Evolutionary conservation across 2,888 invertebrate genomes (phyloP), one percentile per base, ranked within the genome.

Genomic region (Camponotus fellah): DNA sequence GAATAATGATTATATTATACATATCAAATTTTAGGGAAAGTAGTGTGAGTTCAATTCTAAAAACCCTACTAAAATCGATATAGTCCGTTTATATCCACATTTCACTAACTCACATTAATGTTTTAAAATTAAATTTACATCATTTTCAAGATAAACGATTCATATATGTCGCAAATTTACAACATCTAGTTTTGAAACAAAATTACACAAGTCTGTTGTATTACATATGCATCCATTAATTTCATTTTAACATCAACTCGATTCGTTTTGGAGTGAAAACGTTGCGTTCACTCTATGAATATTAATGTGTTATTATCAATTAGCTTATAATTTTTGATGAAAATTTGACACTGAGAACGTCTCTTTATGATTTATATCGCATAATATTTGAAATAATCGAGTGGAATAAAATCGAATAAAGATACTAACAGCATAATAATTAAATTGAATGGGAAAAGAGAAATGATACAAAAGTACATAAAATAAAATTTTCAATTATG

Each of bases 281-380:
- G 26, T 80, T 60, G 60, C 34, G 12, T 72, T 46, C 37, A 60
- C 12, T 43, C 17, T n/a, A 62, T 72, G 72, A 80, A 80, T 72
- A 80, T 80, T 80, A 72, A 72, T 60, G 21, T 21, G 21, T 12
- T 37, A 80, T 80, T 72, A 80, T 80, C 79, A 80, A 80, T 80
- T 80, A 80, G 72, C 17, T 80, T 72, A 26, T 72, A 62, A 80
- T 79, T 79, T 79, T 79, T 79, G 34, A 79, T 72, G 72, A 60
- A 80, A 72, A 72, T n/a, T 72, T 4, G 17, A 37, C 8, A 46
- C 37, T 49, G 21, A 37, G 40, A 46, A 76, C 21, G 26, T 83
- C 34, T 40, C 9, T 75, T 43, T 80, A 32, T 65, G 6, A 53
- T 81, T 71, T 49, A 37, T 49, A 71, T 71, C 17, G 8, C 1